Evolutionary conservation across 2,797 vertebrate species (phyloP).

Genomic region (Scomberomorus guttatus): DNA sequence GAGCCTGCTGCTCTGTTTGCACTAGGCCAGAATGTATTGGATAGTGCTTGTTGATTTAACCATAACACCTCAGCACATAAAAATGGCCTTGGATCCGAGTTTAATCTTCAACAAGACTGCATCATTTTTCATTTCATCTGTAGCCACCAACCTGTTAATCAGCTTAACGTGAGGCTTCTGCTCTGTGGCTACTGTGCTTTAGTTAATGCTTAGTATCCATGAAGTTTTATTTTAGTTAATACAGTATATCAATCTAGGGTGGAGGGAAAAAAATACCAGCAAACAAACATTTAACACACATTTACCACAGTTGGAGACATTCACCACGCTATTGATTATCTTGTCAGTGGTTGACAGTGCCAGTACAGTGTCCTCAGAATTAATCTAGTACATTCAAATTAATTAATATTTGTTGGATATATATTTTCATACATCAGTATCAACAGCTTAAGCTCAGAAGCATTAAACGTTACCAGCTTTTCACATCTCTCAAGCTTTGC

Average conservation of each 20-base stretch:
- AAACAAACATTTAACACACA: too few relatives aligned
- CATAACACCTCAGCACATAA: slow-evolving; percentile 73
- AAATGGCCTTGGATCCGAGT: slow-evolving; percentile 67
- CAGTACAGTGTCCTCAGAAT: slow-evolving; percentile 3
- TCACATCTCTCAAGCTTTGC: not conserved
- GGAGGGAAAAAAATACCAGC: too few relatives aligned
- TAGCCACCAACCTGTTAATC: slow-evolving; percentile 21
- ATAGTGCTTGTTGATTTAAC: slow-evolving; percentile 80
- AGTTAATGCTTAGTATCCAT: not conserved
- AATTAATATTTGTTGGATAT: not conserved
- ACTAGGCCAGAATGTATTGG: slow-evolving; percentile 70
- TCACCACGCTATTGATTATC: not conserved
- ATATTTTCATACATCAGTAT: not conserved
- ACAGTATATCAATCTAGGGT: too few relatives aligned
- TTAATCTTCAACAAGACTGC: slow-evolving; percentile 69
- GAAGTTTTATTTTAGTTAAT: not conserved
- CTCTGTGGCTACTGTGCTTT: not conserved
- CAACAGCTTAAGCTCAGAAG: not conserved
- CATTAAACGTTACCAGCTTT: not conserved
- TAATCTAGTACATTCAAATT: not conserved
- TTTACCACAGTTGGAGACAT: not conserved
- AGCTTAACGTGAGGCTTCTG: not conserved
- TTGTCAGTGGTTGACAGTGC: not conserved
- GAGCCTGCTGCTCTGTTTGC: slow-evolving; percentile 77
- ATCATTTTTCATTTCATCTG: slow-evolving; percentile 50